phyloP scores from a whole-genome alignment of 2,797 vertebrate genomes.

The Neomorphus geoffroyi region DNA sequence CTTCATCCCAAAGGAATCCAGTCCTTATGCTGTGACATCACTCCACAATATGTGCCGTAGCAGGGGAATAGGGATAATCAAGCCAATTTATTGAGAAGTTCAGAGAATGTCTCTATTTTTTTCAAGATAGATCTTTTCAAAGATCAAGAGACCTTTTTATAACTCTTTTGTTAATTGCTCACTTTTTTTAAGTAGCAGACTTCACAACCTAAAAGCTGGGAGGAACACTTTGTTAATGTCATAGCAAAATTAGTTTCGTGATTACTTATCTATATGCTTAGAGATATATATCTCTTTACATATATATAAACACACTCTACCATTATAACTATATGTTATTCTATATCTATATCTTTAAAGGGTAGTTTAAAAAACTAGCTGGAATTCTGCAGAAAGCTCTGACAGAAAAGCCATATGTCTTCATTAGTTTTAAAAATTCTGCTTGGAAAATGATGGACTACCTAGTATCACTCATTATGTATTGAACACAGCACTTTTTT shows the following conservation, averaged over 20 bases:
- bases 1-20: background rate
- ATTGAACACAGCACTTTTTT: background rate
- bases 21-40: background rate
- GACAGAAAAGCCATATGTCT: background rate
- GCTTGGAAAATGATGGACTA: background rate
- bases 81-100: background rate
- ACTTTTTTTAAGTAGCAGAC: background rate
- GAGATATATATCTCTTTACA: background rate
- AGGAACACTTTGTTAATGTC: background rate
- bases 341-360: background rate
- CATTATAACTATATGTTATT: background rate
- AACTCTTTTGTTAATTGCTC: background rate
- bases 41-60: rapidly evolving
- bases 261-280: background rate
- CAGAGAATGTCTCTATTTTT: background rate
- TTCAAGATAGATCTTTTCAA: background rate
- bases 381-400: background rate
- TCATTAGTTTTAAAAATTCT: background rate
- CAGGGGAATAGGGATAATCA: background rate
- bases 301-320: background rate
- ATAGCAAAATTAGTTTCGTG: background rate
- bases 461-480: background rate
- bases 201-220: background rate
- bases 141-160: background rate
- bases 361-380: background rate